Base-by-base conservation (phyloP, 2,113 vertebrate genomes). In the Coptodon bakossiorum region DNA sequence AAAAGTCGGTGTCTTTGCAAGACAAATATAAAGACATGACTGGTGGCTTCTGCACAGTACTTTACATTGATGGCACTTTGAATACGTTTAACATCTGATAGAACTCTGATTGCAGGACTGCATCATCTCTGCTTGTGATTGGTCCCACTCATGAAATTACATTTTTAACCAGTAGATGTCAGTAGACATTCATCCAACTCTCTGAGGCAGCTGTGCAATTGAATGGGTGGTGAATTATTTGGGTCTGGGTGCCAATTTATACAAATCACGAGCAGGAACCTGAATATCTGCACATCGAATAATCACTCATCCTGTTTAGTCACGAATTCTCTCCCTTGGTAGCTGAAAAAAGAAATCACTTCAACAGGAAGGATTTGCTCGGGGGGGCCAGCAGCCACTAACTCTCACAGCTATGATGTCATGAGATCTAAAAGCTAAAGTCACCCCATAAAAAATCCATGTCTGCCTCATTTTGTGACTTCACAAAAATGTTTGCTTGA, bases 121-220 rank as follows among this genome's bases (percentile, higher is more conserved):
- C 12, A 27, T 16, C 7, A 34, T 8, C 3, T 52, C 16, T 59
- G 14, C 19, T 16, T 79, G 5, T 13, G 45, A 78, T 1, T 19
- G 71, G 45, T 36, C 16, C 6, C 3, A 13, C 10, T 8, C n/a
- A 1, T 40, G 13, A 38, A n/a, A 16, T 22, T 54, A 52, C n/a
- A 4, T 13, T 24, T 10, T 3, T 1, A 1, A 45, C 93, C 95
- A 89, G 85, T 83, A 94, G 95, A 78, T 92, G 91, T 90, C 92
- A 94, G 91, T 93, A 91, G 45, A 82, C 81, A 29, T 86, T 85
- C 89, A 82, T 56, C 22, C 6, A 40, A 48, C 7, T 3, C 5
- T 27, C 63, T 36, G 9, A 48, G 81, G 34, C 76, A 40, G 79
- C 71, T 56, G 78, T 81, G 80, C 73, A 31, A n/a, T 11, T 81